A percentile compares a stretch with the other conserved stretches of the same genome.
Conservation (phyloP, 2,797 vertebrate genomes). For the Lutjanus campechanus region DNA sequence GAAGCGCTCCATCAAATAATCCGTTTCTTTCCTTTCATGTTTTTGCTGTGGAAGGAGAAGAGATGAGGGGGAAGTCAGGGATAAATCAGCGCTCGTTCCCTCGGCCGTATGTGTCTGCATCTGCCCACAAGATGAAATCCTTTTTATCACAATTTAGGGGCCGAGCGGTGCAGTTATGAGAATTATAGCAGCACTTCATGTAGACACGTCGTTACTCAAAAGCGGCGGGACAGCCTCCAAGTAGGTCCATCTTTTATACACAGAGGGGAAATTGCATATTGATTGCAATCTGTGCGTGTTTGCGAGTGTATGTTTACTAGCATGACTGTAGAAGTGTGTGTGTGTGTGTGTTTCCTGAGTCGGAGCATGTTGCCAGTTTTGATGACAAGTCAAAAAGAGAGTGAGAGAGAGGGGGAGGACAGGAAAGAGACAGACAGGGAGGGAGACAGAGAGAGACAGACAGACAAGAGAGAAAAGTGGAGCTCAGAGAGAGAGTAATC, state of each 20-base stretch:
- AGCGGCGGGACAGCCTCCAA: slow-evolving; percentile 71
- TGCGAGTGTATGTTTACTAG: slow-evolving; percentile 54
- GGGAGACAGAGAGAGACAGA: not conserved
- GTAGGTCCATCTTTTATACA: slow-evolving; percentile 78
- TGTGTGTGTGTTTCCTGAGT: not conserved
- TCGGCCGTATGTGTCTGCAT: slow-evolving; percentile 50
- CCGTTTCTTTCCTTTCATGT: slow-evolving; percentile 51
- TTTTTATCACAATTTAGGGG: slow-evolving; percentile 84
- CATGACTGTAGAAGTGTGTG: slow-evolving; percentile 28
- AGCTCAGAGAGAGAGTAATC: not conserved
- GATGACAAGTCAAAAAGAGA: slow-evolving; percentile 55
- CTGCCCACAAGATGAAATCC: slow-evolving; percentile 76
- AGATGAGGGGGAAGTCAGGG: slow-evolving; percentile 57
- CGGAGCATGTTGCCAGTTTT: slow-evolving; percentile 50
- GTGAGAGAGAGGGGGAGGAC: not conserved
- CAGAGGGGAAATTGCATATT: slow-evolving; percentile 85
- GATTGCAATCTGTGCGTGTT: slow-evolving; percentile 77
- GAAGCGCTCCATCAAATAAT: slow-evolving; percentile 54
- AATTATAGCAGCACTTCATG: slow-evolving; percentile 80
- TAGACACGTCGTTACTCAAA: slow-evolving; percentile 79
- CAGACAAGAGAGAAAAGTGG: not conserved
- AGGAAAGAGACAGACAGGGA: not conserved
- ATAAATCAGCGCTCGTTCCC: slow-evolving; percentile 64
- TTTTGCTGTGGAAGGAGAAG: slow-evolving; percentile 44
- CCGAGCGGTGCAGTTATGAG: slow-evolving; percentile 72